Percentiles rank a stretch among this genome's conserved stretches.
These are phyloP conservation scores for Parthenolecanium corni DNA, from an alignment of 2,888 invertebrate genomes.

Conservation along the genomic window DNA sequence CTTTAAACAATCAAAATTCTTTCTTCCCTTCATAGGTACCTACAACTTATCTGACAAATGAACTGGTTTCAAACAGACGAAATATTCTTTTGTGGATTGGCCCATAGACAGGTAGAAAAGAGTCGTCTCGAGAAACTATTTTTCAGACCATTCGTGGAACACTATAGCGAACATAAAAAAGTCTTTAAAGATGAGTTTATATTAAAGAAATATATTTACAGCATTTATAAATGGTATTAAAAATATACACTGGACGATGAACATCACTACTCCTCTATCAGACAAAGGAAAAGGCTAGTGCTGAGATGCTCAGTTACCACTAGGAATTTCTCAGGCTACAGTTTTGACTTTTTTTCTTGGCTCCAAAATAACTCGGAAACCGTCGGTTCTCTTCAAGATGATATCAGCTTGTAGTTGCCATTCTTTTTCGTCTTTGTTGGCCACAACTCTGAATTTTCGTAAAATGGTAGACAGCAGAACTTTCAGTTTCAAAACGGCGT, in stretches of 20 bases:
- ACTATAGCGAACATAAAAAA: too few relatives aligned
- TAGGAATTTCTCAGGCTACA: not conserved
- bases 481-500: constrained; percentile 68
- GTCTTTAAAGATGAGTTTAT: too few relatives aligned
- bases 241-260: constrained; percentile 9
- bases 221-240: not conserved
- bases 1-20: too few relatives aligned
- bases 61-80: too few relatives aligned
- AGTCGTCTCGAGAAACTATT: too few relatives aligned
- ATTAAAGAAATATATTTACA: not conserved
- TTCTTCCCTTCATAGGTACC: too few relatives aligned
- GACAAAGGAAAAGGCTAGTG: too few relatives aligned
- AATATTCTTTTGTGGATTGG: too few relatives aligned
- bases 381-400: constrained; percentile 63
- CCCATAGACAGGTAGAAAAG: too few relatives aligned
- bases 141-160: too few relatives aligned
- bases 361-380: constrained; percentile 58
- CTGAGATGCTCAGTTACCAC: too few relatives aligned
- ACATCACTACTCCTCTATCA: not conserved
- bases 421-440: constrained; percentile 54
- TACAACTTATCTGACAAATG: too few relatives aligned
- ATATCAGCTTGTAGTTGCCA: constrained; percentile 64
- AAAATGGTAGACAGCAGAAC: constrained; percentile 63
- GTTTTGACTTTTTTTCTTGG: constrained; percentile 45
- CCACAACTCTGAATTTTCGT: constrained; percentile 58